phyloP scores from a whole-genome alignment of 2,797 vertebrate genomes.

The Pseudochirops corinnae region DNA sequence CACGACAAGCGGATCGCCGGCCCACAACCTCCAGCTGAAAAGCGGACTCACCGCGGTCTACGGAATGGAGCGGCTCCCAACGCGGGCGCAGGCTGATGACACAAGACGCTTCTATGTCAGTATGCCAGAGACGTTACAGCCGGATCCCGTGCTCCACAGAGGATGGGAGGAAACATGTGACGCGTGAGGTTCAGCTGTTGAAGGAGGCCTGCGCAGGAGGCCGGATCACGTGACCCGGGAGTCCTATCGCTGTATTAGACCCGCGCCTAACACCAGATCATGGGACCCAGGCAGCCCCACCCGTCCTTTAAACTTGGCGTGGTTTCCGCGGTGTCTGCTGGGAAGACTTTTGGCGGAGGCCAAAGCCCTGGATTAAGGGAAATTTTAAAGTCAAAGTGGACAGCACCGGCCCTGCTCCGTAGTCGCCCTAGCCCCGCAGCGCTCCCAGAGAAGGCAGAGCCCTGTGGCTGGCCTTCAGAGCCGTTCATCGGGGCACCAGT shows the following conservation, averaged over 20 bases:
- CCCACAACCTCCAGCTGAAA: background rate
- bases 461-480: background rate
- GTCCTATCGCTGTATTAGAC: background rate
- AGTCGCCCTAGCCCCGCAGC: background rate
- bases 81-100: background rate
- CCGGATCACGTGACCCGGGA: background rate
- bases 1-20: background rate
- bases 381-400: too few species aligned
- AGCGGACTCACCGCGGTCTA: background rate
- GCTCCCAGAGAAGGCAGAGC: background rate
- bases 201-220: fast-evolving
- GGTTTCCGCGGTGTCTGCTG: background rate
- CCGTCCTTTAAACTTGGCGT: fast-evolving
- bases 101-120: background rate
- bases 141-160: background rate
- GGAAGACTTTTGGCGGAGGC: fast-evolving
- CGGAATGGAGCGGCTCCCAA: background rate
- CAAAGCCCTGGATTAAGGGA: too few species aligned
- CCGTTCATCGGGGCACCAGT: too few species aligned
- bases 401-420: too few species aligned
- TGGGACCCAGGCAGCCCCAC: background rate
- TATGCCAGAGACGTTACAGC: fast-evolving
- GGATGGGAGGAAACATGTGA: background rate
- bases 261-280: background rate
- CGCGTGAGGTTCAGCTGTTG: background rate